Evolutionary conservation across 2,888 invertebrate genomes (phyloP), one percentile per base, ranked within the genome.

Genomic region (Zhuqinia jingwanae): DNA sequence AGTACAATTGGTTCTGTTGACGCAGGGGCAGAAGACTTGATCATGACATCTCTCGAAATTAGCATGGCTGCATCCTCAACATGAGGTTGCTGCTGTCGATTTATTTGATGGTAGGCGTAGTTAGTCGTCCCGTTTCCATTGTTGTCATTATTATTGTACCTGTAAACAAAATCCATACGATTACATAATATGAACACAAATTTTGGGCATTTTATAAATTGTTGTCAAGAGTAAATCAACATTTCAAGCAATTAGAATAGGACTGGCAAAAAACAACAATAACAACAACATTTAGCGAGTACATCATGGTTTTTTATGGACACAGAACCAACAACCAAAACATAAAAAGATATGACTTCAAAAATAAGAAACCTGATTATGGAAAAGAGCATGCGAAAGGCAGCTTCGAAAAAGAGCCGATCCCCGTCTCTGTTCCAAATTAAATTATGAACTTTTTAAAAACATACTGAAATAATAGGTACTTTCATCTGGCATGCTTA

Each of bases 331-430:
- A n/a, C n/a, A n/a, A n/a, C 10, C 27, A n/a, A 50, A 17, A 70
- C 60, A 25, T 17, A 60, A 73, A 50, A n/a, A n/a, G n/a, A n/a
- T n/a, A n/a, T 17, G 45, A 50, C n/a, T 63, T 63, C n/a, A n/a
- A 47, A 42, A 42, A 65, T 68, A 42, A 25, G 36, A 47, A 78
- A 89, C 89, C 89, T 89, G 83, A 89, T 87, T 22, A 89, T 42
- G 17, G 89, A 89, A 87, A 87, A 80, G 68, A 90, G 87, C 75
- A 88, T 85, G 53, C 91, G 90, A 86, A 89, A 91, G 20, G 89
- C 90, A 30, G 90, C 90, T 89, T 91, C 91, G 86, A 90, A 91
- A 89, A 90, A 91, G 63, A 91, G 87, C 27, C 87, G 77, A 60
- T 91, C 91, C 73, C 84, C 90, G 73, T 90, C 88, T 56, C 91